phyloP scores from a whole-genome alignment of 2,888 invertebrate genomes.

The Adelognathus sp. region DNA sequence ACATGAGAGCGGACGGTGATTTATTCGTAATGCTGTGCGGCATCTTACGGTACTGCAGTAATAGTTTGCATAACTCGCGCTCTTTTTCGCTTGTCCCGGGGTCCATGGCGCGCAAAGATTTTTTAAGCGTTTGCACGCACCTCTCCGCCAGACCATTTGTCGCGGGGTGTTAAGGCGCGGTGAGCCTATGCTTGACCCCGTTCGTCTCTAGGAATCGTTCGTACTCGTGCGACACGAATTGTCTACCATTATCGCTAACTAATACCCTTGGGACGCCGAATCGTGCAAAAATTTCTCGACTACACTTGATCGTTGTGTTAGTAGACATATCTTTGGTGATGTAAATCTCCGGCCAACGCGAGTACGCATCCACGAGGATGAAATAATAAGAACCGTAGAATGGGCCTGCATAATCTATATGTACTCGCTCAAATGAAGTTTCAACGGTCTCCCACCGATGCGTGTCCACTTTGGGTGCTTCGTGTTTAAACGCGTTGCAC shows the following conservation, averaged over 20 bases:
- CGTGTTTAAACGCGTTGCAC: slow-evolving; percentile 1
- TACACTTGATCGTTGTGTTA: slow-evolving; percentile 32
- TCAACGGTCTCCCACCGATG: slow-evolving; percentile 22
- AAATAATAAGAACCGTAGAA: slow-evolving; percentile 43
- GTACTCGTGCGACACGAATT: slow-evolving; percentile 38
- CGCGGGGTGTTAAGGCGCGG: slow-evolving; percentile 52
- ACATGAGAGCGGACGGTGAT: slow-evolving; percentile 22
- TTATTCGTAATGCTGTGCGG: slow-evolving; percentile 39
- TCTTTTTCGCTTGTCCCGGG: slow-evolving; percentile 16
- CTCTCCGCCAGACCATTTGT: slow-evolving; percentile 48
- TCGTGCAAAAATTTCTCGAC: slow-evolving; percentile 40
- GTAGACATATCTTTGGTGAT: slow-evolving; percentile 35
- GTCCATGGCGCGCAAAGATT: background rate
- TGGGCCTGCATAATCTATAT: slow-evolving; percentile 47
- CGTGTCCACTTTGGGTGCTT: slow-evolving; percentile 10
- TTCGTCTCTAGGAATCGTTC: slow-evolving; percentile 22
- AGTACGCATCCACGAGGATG: slow-evolving; percentile 59
- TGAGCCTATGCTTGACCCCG: slow-evolving; percentile 21
- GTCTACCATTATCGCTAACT: slow-evolving; percentile 48
- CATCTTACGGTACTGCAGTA: slow-evolving; percentile 32
- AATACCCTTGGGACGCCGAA: slow-evolving; percentile 37
- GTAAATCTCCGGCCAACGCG: slow-evolving; percentile 38
- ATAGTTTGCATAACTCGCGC: background rate
- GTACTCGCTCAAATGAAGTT: slow-evolving; percentile 6
- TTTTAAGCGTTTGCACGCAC: slow-evolving; percentile 37